Conservation (phyloP, 2,888 invertebrate species). For the Xiphydria camelus region DNA sequence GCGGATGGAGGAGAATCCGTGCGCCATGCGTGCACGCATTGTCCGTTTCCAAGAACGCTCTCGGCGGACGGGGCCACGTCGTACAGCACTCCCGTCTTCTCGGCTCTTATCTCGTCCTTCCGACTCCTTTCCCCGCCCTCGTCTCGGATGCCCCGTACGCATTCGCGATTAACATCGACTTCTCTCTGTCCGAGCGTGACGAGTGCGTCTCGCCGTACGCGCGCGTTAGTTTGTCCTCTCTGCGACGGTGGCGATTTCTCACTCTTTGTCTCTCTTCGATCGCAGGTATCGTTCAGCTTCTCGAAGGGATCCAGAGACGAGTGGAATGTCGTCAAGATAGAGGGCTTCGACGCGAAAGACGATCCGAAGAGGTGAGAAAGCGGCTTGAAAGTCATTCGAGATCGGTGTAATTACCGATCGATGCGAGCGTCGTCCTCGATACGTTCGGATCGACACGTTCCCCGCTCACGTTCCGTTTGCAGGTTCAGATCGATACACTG, state of each 20-base stretch:
- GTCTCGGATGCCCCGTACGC: not conserved
- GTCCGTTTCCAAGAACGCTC: not conserved
- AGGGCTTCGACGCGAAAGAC: constrained; percentile 77
- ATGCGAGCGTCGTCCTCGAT: too few species aligned
- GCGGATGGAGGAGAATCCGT: not conserved
- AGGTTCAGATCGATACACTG: constrained; percentile 90
- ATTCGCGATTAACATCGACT: too few species aligned
- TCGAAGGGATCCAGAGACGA: constrained; percentile 74
- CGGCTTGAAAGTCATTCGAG: constrained; percentile 4
- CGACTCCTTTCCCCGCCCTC: too few species aligned
- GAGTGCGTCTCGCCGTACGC: too few species aligned
- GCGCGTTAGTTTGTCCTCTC: too few species aligned
- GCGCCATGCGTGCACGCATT: not conserved
- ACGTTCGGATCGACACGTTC: too few species aligned
- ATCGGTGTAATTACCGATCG: not conserved
- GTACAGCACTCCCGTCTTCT: too few species aligned
- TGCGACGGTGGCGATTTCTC: too few species aligned
- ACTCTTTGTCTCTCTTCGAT: constrained; percentile 30
- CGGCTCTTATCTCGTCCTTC: too few species aligned
- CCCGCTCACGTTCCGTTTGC: constrained; percentile 46
- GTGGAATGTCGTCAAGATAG: constrained; percentile 84
- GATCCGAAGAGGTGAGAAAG: constrained; percentile 78
- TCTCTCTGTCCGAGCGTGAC: too few species aligned
- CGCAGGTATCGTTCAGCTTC: constrained; percentile 86
- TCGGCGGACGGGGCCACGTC: too few species aligned